Evolutionary conservation across 2,797 vertebrate species (phyloP).

Genomic region (Xiphophorus birchmanni): DNA sequence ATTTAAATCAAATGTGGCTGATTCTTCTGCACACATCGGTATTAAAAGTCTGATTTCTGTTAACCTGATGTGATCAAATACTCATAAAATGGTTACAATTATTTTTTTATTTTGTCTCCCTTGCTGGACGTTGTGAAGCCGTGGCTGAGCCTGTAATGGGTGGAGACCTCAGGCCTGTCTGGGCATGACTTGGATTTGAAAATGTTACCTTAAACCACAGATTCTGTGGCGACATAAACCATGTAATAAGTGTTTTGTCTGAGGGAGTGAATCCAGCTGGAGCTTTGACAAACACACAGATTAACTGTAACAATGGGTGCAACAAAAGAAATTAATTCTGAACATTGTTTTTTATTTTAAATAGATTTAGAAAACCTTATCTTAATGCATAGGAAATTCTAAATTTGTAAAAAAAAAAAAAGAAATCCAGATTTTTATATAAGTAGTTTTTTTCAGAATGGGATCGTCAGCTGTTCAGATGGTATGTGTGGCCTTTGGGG

Average conservation of each 20-base stretch:
- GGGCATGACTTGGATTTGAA: constrained; percentile 54
- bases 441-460: constrained; percentile 67
- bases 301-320: neutral
- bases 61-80: neutral
- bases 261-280: constrained; percentile 10
- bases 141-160: constrained; percentile 8
- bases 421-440: neutral
- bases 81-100: neutral
- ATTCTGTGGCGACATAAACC: constrained; percentile 52
- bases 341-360: too few species aligned
- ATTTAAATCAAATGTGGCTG: neutral
- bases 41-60: neutral
- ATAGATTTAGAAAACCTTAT: neutral
- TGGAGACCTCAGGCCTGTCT: constrained; percentile 43
- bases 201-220: constrained; percentile 33
- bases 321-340: neutral
- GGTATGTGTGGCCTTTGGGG: constrained; percentile 69
- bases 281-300: constrained; percentile 3
- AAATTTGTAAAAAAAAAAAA: neutral
- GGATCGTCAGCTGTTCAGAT: constrained; percentile 76
- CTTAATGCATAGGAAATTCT: neutral
- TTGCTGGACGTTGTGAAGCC: constrained; percentile 11
- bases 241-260: constrained; percentile 12
- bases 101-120: neutral
- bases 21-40: neutral